Evolutionary conservation across 2,797 vertebrate species (phyloP), one percentile per base, ranked within the genome.

Genomic region (Pangasius sanitwongsei): DNA sequence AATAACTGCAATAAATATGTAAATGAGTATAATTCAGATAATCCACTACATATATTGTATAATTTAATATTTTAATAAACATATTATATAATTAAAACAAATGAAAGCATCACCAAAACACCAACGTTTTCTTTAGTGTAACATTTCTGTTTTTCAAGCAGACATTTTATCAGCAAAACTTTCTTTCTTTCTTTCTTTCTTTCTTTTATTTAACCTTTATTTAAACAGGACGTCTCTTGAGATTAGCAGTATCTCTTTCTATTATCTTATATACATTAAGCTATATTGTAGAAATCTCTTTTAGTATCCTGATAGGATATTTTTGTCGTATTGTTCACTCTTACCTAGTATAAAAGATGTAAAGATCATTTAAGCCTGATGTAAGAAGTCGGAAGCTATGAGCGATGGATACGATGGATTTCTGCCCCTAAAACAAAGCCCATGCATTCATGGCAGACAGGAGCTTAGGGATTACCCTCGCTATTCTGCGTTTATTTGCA

Each of bases 401-500:
- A 37, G 11, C 23, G 34, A 81, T 1, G 50, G 31, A 57, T 37
- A 37, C 37, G 80, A 83, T 2, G 23, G n/a, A 61, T 37, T 61
- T 13, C 53, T 25, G 11, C 77, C 77, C 5, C 37, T 41, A 61
- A 83, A 61, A 83, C 53, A 55, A 37, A 61, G n/a, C n/a, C 53
- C 23, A 23, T 23, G 23, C 12, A 37, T 59, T 53, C n/a, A 61
- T 4, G 90, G 87, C 67, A 89, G 74, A 59, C 59, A 87, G 75
- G 65, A 55, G 77, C 70, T 67, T 20, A 25, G 70, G 84, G 80
- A 86, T 70, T 41, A 23, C 61, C 48, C 44, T 63, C 31, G 50
- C 83, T 83, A 70, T 57, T 83, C 34, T 2, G 61, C 1, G 69
- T 89, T 86, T 78, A 89, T 59, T 59, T 37, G 80, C 74, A 59